Evolutionary conservation across 2,888 invertebrate species (phyloP).

Genomic region (Ormyrus labotus): DNA sequence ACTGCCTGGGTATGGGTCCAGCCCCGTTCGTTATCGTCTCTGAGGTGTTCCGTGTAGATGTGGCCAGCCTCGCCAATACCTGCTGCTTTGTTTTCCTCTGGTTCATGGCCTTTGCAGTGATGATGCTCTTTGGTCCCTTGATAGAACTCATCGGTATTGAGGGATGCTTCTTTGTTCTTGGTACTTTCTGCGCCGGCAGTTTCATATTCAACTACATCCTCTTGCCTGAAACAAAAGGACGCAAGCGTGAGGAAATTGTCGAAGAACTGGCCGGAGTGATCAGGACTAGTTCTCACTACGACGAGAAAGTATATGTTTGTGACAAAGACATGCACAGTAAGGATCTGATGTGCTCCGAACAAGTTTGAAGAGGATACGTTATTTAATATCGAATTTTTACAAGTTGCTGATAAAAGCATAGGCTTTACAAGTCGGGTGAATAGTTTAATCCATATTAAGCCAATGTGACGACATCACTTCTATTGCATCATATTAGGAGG

Average conservation of each 20-base stretch:
- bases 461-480: too few relatives aligned
- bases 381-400: too few relatives aligned
- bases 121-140: conserved; percentile 66
- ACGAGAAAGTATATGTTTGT: conserved; percentile 31
- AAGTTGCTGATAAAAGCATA: too few relatives aligned
- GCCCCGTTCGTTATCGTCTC: conserved; percentile 77
- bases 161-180: conserved; percentile 70
- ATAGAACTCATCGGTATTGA: conserved; percentile 64
- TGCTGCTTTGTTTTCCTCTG: conserved; percentile 65
- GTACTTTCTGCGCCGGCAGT: conserved; percentile 61
- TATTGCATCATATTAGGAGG: too few relatives aligned
- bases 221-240: conserved; percentile 71
- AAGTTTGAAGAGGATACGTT: conserved; percentile 2
- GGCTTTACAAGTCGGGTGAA: too few relatives aligned
- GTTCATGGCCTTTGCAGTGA: conserved; percentile 65
- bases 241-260: conserved; percentile 67
- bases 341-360: conserved; percentile 2
- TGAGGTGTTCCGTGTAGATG: conserved; percentile 76
- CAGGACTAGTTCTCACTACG: conserved; percentile 15
- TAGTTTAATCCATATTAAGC: too few relatives aligned
- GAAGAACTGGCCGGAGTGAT: conserved; percentile 65
- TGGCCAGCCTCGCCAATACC: conserved; percentile 64
- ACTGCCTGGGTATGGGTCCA: conserved; percentile 78
- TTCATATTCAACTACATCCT: conserved; percentile 65
- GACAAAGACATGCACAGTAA: neutral